Conservation (phyloP, 2,888 invertebrate genomes). For the Andrena flavipes region DNA sequence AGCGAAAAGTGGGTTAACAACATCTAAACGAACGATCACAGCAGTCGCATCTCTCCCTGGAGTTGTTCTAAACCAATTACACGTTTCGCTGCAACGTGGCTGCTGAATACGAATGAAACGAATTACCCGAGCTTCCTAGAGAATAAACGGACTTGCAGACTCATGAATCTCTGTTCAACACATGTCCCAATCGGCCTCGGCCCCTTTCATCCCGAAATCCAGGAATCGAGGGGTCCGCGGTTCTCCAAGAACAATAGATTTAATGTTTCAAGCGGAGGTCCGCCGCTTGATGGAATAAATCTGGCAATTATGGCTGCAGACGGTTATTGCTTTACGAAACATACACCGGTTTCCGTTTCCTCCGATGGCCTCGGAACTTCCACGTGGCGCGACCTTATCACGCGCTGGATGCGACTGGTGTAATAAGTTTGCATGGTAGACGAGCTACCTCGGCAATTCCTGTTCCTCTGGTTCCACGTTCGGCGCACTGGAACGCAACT, state of each 20-base stretch:
- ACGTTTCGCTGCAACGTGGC: constrained; percentile 13
- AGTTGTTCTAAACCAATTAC: constrained; percentile 10
- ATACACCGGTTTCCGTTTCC: constrained; percentile 22
- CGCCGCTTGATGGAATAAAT: constrained; percentile 33
- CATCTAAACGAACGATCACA: background rate
- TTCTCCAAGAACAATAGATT: background rate
- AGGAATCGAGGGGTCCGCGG: background rate
- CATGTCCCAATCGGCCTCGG: background rate
- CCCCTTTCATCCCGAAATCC: background rate
- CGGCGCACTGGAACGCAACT: constrained; percentile 28
- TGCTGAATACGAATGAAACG: constrained; percentile 13
- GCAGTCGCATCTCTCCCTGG: background rate
- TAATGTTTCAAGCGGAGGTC: constrained; percentile 13
- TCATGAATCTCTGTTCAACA: background rate
- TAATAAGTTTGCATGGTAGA: constrained; percentile 48
- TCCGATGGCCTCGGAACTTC: constrained; percentile 16
- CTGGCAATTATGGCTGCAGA: constrained; percentile 11
- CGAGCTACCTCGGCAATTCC: constrained; percentile 35
- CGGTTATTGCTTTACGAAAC: constrained; percentile 33
- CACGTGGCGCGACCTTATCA: constrained; percentile 10
- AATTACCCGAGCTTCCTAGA: constrained; percentile 1
- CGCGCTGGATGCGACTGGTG: constrained; percentile 9
- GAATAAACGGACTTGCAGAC: background rate
- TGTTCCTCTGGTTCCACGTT: constrained; percentile 32
- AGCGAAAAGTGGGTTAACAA: constrained; percentile 25